These are phyloP conservation scores for Microdon myrmicae DNA, from an alignment of 2,888 invertebrate species.

Conservation along the genomic window DNA sequence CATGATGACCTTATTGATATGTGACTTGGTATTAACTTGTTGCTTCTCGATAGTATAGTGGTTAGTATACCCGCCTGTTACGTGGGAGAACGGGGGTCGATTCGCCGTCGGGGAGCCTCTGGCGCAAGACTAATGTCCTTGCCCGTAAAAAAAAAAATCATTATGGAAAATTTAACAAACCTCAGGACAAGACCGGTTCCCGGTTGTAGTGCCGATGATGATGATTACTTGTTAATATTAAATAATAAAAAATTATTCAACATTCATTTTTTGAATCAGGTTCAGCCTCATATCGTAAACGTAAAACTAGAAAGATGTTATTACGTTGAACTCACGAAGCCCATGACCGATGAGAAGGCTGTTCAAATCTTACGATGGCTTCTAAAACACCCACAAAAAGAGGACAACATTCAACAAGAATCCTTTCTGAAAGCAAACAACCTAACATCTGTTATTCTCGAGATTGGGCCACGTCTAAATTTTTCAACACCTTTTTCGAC, in stretches of 20 bases:
- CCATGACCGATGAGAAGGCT: slow-evolving; percentile 70
- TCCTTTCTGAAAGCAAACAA: slow-evolving; percentile 59
- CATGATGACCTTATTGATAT: too few species aligned
- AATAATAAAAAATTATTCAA: neutral
- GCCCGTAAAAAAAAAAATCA: too few species aligned
- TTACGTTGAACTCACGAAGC: slow-evolving; percentile 73
- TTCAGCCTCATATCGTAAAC: slow-evolving; percentile 16
- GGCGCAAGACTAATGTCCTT: too few species aligned
- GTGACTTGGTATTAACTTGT: too few species aligned
- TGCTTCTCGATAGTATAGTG: too few species aligned
- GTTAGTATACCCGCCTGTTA: too few species aligned
- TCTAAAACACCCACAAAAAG: slow-evolving; percentile 76
- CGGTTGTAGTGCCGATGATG: too few species aligned
- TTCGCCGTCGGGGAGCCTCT: too few species aligned
- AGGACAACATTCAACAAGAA: slow-evolving; percentile 68
- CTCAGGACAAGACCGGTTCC: too few species aligned
- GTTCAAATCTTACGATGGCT: slow-evolving; percentile 80
- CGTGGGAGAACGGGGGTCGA: too few species aligned
- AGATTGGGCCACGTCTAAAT: slow-evolving; percentile 93
- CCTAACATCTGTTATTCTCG: slow-evolving; percentile 71
- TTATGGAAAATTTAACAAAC: too few species aligned
- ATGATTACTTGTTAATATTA: neutral
- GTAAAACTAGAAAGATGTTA: slow-evolving; percentile 77
- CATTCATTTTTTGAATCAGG: neutral
- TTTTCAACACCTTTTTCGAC: slow-evolving; percentile 96